Evolutionary conservation across 2,797 vertebrate genomes (phyloP), one percentile per base, ranked within the genome.

Genomic region (Betta splendens): DNA sequence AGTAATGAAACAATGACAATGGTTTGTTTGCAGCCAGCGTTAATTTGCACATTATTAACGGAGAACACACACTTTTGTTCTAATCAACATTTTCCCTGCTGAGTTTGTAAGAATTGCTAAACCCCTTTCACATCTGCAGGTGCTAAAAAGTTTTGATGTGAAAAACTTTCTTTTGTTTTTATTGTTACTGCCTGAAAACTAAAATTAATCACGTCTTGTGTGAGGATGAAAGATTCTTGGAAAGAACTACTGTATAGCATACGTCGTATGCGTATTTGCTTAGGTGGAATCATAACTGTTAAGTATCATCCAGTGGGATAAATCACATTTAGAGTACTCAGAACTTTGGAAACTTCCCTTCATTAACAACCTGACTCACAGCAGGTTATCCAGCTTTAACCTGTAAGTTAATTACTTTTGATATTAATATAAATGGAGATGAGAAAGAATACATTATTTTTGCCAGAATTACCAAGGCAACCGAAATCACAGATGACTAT

Each of bases 321-420:
- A 1, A 44, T n/a, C n/a, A n/a, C n/a, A n/a, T n/a, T n/a, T n/a
- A n/a, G n/a, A n/a, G 6, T 49, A 16, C n/a, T 21, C 20, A 15
- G 25, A 37, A 12, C 39, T 8, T 42, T 20, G 26, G 11, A 31
- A 5, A n/a, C 18, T 42, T 22, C 3, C 16, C 2, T 23, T 8
- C 31, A 32, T 58, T 28, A 53, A 49, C 7, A 52, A 13, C 43
- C 23, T 50, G 13, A 28, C 12, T 9, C 28, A 29, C 28, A 29
- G 28, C 11, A 10, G 28, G 28, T 29, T 11, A 11, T 26, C 16
- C 12, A 33, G 17, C 8, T 21, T 33, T 35, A 13, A 26, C 0
- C 0, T 40, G 23, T n/a, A 26, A 7, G 7, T n/a, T 3, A 47
- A 44, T 60, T 35, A n/a, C 26, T 47, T 40, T 36, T 20, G 2